phyloP scores from a whole-genome alignment of 1,140 invertebrate species.

The Polyergus mexicanus region DNA sequence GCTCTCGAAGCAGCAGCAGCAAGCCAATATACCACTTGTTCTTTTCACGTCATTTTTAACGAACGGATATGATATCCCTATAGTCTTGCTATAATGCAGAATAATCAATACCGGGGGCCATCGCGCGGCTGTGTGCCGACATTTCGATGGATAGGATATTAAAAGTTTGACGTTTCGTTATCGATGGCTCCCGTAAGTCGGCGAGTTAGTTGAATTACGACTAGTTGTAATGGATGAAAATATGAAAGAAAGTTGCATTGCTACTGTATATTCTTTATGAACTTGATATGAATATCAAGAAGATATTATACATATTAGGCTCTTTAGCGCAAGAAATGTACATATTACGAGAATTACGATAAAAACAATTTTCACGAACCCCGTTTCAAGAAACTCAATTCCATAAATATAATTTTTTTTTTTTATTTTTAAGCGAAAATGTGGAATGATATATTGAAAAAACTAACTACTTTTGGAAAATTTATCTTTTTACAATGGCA shows the following conservation, averaged over 20 bases:
- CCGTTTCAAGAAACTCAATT: background rate
- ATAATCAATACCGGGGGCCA: conserved; percentile 60
- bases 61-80: conserved; percentile 61
- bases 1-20: conserved; percentile 61
- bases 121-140: conserved; percentile 51
- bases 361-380: background rate
- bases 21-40: conserved; percentile 64
- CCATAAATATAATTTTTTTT: background rate
- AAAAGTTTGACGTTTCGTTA: conserved; percentile 63
- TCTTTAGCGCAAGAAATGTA: background rate
- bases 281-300: background rate
- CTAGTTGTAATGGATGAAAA: conserved; percentile 18
- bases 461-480: conserved; percentile 18
- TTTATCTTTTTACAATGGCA: conserved; percentile 32
- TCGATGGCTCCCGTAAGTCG: conserved; percentile 48
- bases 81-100: conserved; percentile 62
- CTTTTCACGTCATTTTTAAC: conserved; percentile 65
- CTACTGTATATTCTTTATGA: background rate
- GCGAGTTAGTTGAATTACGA: conserved; percentile 39
- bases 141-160: conserved; percentile 62
- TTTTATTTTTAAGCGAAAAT: background rate
- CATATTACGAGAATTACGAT: background rate
- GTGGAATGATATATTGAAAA: conserved; percentile 9
- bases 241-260: conserved; percentile 23
- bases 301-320: background rate